A percentile compares a stretch with the other conserved stretches of the same genome.
These are phyloP conservation scores for Empis stercorea DNA, from an alignment of 2,888 invertebrate species.

Conservation along the genomic window DNA sequence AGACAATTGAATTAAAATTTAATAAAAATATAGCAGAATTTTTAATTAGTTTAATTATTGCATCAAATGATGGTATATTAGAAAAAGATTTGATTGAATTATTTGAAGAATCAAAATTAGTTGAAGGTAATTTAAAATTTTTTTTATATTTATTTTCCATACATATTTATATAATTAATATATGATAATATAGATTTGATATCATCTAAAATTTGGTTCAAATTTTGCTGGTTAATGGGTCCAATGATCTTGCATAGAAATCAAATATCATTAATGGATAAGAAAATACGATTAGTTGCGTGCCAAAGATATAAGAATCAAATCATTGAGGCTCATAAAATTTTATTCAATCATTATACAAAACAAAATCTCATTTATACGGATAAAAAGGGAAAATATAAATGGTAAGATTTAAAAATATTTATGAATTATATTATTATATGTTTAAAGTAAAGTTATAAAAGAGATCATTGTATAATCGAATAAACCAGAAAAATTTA, in stretches of 20 bases:
- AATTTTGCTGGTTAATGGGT: conserved; percentile 36
- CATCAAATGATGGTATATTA: conserved; percentile 63
- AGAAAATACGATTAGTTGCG: conserved; percentile 26
- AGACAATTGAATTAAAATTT: conserved; percentile 54
- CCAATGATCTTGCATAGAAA: conserved; percentile 32
- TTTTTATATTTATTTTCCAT: background rate
- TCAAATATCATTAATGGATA: conserved; percentile 32
- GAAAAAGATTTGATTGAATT: conserved; percentile 66
- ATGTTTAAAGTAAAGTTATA: too few species aligned
- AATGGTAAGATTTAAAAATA: conserved; percentile 15
- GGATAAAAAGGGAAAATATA: conserved; percentile 17
- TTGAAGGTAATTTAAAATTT: conserved; percentile 1
- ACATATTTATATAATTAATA: background rate
- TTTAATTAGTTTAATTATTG: conserved; percentile 58
- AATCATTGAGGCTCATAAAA: conserved; percentile 11
- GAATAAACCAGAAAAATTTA: too few species aligned
- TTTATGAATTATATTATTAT: too few species aligned
- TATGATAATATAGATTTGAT: conserved; percentile 5
- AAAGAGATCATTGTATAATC: too few species aligned
- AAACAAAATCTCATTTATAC: conserved; percentile 14
- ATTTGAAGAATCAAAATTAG: conserved; percentile 13
- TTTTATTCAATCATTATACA: conserved; percentile 15
- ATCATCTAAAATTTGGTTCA: conserved; percentile 28
- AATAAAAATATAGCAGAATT: conserved; percentile 51
- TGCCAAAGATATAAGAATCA: conserved; percentile 23